Evolutionary conservation across 2,113 vertebrate genomes (phyloP).

Genomic region (Sisor rabdophorus): DNA sequence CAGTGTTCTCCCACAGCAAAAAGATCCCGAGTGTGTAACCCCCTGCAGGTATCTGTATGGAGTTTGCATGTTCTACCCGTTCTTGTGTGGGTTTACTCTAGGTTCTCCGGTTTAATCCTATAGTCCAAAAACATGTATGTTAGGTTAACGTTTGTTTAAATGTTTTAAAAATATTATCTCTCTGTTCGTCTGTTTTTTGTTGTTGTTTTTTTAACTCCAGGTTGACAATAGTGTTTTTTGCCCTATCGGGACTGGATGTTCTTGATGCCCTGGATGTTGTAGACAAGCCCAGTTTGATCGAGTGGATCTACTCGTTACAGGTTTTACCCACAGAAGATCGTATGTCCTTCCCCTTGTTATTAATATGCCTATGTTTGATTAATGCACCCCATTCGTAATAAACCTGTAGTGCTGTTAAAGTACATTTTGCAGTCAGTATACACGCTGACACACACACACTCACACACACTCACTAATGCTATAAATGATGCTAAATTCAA

Average conservation of each 20-base stretch:
- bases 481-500: too few relatives aligned
- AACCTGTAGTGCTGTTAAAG: too few relatives aligned
- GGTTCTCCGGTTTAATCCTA: too few relatives aligned
- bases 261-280: slow-evolving; percentile 91
- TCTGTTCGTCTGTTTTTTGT: not conserved
- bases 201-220: slow-evolving; percentile 59
- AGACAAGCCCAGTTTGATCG: slow-evolving; percentile 85
- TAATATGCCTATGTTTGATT: not conserved
- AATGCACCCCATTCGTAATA: too few relatives aligned
- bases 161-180: not conserved
- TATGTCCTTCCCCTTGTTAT: slow-evolving; percentile 74
- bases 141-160: not conserved
- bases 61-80: too few relatives aligned
- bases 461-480: not conserved
- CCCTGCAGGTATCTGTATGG: too few relatives aligned
- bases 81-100: too few relatives aligned
- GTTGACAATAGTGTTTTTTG: slow-evolving; percentile 94
- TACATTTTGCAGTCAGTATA: too few relatives aligned
- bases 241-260: slow-evolving; percentile 92
- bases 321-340: slow-evolving; percentile 93
- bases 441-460: too few relatives aligned
- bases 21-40: too few relatives aligned
- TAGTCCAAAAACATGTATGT: too few relatives aligned
- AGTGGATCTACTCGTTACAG: slow-evolving; percentile 98
- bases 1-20: too few relatives aligned